These are phyloP conservation scores for Metopolophium dirhodum DNA, from an alignment of 1,140 invertebrate genomes.

Conservation along the genomic window DNA sequence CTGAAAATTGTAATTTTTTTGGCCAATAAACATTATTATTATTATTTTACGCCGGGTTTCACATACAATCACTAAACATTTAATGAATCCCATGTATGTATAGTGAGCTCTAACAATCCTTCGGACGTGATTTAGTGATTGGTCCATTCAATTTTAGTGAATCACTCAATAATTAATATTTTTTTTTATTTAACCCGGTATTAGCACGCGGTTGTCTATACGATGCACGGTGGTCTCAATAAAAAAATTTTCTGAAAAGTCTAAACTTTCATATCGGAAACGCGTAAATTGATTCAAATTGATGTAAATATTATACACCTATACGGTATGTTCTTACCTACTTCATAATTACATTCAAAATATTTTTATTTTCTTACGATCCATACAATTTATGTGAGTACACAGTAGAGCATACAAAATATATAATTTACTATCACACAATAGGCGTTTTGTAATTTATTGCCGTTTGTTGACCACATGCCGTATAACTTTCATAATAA, in stretches of 20 bases:
- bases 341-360: neutral
- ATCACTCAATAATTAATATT: too few relatives aligned
- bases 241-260: too few relatives aligned
- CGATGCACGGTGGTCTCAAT: too few relatives aligned
- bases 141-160: too few relatives aligned
- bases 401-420: neutral
- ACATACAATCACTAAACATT: neutral
- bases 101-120: neutral
- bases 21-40: too few relatives aligned
- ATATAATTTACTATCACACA: neutral
- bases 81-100: neutral
- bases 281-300: neutral
- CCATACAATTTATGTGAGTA: neutral
- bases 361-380: neutral
- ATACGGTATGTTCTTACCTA: too few relatives aligned
- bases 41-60: neutral
- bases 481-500: neutral
- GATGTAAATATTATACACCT: too few relatives aligned
- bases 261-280: neutral
- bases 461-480: neutral
- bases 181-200: too few relatives aligned
- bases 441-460: neutral
- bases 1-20: too few relatives aligned
- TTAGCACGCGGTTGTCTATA: too few relatives aligned
- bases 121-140: neutral